Conservation (phyloP, 2,797 vertebrate genomes). For the Sebastes steindachneri region DNA sequence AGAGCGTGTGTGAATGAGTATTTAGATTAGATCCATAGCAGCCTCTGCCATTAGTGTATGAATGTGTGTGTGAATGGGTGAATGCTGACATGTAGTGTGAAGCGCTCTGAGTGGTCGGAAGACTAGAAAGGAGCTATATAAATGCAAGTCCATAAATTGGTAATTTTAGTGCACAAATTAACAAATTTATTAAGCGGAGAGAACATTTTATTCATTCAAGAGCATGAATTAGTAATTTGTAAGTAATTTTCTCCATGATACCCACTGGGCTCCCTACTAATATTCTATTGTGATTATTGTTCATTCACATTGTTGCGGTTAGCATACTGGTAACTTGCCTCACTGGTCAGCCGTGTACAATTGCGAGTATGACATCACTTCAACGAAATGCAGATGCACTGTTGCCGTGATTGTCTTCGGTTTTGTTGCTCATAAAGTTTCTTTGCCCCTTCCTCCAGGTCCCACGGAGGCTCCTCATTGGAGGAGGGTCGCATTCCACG, state of each 20-base stretch:
- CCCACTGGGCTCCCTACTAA: not conserved
- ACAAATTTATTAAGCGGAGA: not conserved
- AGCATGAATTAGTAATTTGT: not conserved
- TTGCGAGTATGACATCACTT: no score
- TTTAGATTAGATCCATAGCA: no score
- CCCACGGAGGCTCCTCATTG: slow-evolving; percentile 82
- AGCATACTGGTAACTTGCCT: not conserved
- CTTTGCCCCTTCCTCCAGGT: slow-evolving; percentile 50
- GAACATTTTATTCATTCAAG: not conserved
- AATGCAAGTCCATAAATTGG: no score
- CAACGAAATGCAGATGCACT: not conserved
- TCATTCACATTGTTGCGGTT: not conserved
- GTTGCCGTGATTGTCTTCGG: not conserved
- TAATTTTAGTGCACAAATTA: not conserved
- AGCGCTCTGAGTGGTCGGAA: no score
- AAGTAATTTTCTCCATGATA: not conserved
- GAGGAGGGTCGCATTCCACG: slow-evolving; percentile 89
- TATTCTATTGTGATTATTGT: not conserved
- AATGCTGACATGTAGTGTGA: no score
- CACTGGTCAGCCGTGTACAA: no score
- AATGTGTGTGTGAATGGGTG: no score
- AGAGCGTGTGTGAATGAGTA: no score
- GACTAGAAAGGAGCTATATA: no score
- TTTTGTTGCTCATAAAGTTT: not conserved
- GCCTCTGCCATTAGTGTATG: no score